Evolutionary conservation across 2,113 vertebrate species (phyloP).

Genomic region (Phylloscopus trochilus): DNA sequence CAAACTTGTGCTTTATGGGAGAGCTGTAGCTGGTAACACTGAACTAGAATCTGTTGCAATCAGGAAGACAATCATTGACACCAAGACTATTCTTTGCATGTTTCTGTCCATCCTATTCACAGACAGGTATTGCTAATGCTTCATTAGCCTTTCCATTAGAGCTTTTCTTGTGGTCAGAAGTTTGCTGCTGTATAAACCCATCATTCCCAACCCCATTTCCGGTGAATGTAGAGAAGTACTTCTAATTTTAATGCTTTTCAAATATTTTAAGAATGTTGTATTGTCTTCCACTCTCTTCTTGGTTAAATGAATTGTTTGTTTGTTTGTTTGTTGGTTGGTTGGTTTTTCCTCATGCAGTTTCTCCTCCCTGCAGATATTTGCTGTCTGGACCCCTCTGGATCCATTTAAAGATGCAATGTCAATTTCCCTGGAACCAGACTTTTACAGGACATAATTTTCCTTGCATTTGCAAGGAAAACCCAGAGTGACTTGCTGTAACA

Average conservation of each 20-base stretch:
- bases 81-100: background rate
- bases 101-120: background rate
- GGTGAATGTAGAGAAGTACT: background rate
- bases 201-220: background rate
- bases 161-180: background rate
- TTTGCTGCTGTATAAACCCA: background rate
- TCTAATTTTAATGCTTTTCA: background rate
- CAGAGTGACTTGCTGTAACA: background rate
- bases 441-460: background rate
- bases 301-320: background rate
- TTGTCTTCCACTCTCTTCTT: background rate
- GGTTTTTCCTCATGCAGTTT: background rate
- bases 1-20: background rate
- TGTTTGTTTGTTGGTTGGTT: no score
- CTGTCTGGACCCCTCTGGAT: background rate
- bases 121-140: background rate
- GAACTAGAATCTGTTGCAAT: background rate
- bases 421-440: background rate
- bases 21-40: background rate
- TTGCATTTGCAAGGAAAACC: conserved; percentile 2
- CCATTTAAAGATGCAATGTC: background rate
- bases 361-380: background rate
- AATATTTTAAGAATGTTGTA: background rate
- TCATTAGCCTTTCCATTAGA: background rate
- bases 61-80: background rate